A percentile compares a stretch with the other conserved stretches of the same genome.
Conservation (phyloP, 1,140 invertebrate species). For the Papilio glaucus region DNA sequence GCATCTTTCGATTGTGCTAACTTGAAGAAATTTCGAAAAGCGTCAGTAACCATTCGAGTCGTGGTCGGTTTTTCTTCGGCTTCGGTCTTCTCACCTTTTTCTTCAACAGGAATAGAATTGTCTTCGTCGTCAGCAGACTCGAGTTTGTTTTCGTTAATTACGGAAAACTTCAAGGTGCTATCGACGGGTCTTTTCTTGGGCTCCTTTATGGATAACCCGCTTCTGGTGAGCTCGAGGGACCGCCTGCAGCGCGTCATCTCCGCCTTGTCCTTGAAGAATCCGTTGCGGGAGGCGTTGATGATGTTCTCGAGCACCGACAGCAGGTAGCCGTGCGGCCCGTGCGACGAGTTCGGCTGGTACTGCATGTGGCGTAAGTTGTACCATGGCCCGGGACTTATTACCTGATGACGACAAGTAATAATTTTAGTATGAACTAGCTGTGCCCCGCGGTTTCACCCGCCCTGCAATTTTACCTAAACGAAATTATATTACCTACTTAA, state of each 20-base stretch:
- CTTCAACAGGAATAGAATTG: conserved; percentile 2
- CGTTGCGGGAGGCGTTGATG: conserved; percentile 43
- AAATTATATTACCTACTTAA: too few species aligned
- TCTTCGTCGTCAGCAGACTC: conserved; percentile 31
- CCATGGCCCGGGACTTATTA: conserved; percentile 65
- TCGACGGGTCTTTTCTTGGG: background rate
- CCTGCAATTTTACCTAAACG: too few species aligned
- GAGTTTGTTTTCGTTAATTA: conserved; percentile 34
- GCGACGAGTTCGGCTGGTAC: conserved; percentile 70
- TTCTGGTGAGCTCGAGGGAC: conserved; percentile 44
- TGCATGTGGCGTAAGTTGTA: conserved; percentile 73
- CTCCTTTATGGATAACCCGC: conserved; percentile 40
- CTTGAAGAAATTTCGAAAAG: conserved; percentile 47
- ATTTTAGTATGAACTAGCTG: too few species aligned
- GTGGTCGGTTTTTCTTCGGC: conserved; percentile 40
- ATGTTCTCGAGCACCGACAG: conserved; percentile 56
- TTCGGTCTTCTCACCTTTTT: conserved; percentile 46
- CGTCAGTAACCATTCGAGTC: conserved; percentile 18
- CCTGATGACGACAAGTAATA: conserved; percentile 47
- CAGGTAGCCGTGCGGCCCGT: conserved; percentile 68
- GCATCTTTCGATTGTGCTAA: conserved; percentile 37
- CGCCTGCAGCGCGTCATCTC: conserved; percentile 51
- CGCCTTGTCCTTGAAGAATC: conserved; percentile 46
- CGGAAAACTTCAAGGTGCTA: background rate
- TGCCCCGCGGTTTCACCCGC: too few species aligned